Percentiles rank a stretch among this genome's conserved stretches.
phyloP scores from a whole-genome alignment of 2,888 invertebrate species.

The Eupithecia inturbata region DNA sequence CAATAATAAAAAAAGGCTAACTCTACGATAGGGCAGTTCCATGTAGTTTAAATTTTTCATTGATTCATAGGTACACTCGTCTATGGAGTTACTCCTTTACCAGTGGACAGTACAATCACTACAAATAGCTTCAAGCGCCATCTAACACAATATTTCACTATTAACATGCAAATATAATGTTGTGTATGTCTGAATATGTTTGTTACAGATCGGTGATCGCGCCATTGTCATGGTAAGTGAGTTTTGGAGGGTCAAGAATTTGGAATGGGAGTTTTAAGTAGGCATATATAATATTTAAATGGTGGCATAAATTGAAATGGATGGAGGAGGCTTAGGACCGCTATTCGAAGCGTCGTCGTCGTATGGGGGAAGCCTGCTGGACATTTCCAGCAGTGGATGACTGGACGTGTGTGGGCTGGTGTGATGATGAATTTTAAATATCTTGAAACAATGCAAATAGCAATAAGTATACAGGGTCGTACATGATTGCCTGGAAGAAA shows the following conservation, averaged over 20 bases:
- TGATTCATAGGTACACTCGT: no score
- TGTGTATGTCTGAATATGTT: conserved; percentile 36
- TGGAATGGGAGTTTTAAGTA: background rate
- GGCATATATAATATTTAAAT: no score
- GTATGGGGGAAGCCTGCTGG: background rate
- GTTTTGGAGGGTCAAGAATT: conserved; percentile 30
- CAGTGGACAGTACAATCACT: background rate
- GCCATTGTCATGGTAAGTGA: conserved; percentile 54
- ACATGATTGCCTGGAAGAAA: background rate
- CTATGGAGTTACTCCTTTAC: background rate
- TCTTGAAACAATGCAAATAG: background rate
- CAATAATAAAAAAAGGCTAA: no score
- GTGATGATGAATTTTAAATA: background rate
- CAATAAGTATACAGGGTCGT: background rate
- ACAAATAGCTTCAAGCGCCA: conserved; percentile 36
- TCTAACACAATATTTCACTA: conserved; percentile 31
- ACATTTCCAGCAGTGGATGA: background rate
- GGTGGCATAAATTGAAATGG: no score
- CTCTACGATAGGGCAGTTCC: no score
- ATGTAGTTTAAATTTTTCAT: no score
- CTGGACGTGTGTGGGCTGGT: background rate
- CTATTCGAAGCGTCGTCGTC: background rate
- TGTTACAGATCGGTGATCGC: conserved; percentile 52
- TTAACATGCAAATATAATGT: conserved; percentile 57
- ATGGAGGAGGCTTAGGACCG: no score